Percentiles rank a stretch among this genome's conserved stretches.
Evolutionary conservation across 1,140 invertebrate species (phyloP).

Genomic region (Galleria mellonella): DNA sequence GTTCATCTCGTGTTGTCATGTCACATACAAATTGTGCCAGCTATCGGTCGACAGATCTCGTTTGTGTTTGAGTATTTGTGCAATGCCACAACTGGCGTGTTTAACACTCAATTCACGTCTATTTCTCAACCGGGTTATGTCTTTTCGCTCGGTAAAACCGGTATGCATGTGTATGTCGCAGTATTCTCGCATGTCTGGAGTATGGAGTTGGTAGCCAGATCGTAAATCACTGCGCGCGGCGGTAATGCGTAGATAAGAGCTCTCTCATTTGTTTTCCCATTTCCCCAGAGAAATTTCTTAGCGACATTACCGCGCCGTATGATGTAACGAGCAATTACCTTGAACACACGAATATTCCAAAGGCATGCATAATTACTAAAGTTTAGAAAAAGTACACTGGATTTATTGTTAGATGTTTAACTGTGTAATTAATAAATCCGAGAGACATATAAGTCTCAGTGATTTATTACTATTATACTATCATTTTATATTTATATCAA

Average conservation of each 20-base stretch:
- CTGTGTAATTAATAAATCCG: no score
- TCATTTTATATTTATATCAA: neutral
- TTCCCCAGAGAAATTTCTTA: slow-evolving; percentile 55
- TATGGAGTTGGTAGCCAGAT: slow-evolving; percentile 32
- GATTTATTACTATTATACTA: neutral
- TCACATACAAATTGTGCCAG: slow-evolving; percentile 5
- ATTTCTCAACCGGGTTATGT: slow-evolving; percentile 47
- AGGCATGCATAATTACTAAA: neutral
- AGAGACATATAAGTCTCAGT: neutral
- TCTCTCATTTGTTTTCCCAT: slow-evolving; percentile 64
- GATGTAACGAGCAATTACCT: slow-evolving; percentile 47
- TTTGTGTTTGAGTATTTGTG: slow-evolving; percentile 33
- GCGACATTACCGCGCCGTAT: slow-evolving; percentile 40
- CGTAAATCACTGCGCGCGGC: slow-evolving; percentile 56
- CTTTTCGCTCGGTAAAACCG: slow-evolving; percentile 42
- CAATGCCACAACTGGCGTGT: slow-evolving; percentile 30
- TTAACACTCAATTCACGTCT: slow-evolving; percentile 55
- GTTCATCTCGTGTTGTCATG: neutral
- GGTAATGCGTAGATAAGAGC: slow-evolving; percentile 65
- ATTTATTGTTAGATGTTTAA: neutral
- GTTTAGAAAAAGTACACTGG: neutral
- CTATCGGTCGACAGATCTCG: slow-evolving; percentile 21
- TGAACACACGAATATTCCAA: slow-evolving; percentile 15
- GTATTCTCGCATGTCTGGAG: slow-evolving; percentile 23
- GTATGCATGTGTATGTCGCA: slow-evolving; percentile 24